phyloP scores from a whole-genome alignment of 2,113 vertebrate genomes.

The Toxotes chatareus region DNA sequence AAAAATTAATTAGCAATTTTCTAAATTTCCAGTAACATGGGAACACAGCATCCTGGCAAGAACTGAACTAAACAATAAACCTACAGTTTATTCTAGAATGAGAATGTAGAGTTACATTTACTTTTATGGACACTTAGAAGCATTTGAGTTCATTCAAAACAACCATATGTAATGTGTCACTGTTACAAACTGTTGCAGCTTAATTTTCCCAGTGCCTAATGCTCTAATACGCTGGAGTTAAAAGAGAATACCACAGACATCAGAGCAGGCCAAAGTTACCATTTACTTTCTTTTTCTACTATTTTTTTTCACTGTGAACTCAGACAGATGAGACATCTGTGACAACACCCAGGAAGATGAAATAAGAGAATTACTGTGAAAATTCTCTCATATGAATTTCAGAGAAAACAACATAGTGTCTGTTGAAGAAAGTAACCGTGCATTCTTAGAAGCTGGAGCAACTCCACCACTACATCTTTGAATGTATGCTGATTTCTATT shows the following conservation, averaged over 20 bases:
- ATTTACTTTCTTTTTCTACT: neutral
- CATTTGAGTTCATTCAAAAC: neutral
- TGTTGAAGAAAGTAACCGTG: neutral
- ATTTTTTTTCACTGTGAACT: slow-evolving; percentile 7
- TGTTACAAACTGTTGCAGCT: no score
- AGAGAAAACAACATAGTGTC: slow-evolving; percentile 15
- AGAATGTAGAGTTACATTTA: neutral
- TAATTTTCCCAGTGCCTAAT: neutral
- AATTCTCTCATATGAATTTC: slow-evolving; percentile 19
- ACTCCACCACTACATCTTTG: neutral
- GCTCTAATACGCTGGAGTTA: neutral
- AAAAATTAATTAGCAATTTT: neutral
- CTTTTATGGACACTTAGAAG: no score
- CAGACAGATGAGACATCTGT: neutral
- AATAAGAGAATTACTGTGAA: neutral
- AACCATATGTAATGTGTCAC: neutral
- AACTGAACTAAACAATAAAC: neutral
- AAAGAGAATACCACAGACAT: neutral
- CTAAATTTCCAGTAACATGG: neutral
- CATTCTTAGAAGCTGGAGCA: slow-evolving; percentile 4
- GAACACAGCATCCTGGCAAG: neutral
- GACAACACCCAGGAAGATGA: slow-evolving; percentile 10
- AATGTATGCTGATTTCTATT: neutral
- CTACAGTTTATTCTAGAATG: neutral
- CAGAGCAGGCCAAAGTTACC: neutral